Percentiles rank a stretch among this genome's conserved stretches.
These are phyloP conservation scores for Phymorhynchus buccinoides DNA, from an alignment of 1,140 invertebrate genomes.

Conservation along the genomic window DNA sequence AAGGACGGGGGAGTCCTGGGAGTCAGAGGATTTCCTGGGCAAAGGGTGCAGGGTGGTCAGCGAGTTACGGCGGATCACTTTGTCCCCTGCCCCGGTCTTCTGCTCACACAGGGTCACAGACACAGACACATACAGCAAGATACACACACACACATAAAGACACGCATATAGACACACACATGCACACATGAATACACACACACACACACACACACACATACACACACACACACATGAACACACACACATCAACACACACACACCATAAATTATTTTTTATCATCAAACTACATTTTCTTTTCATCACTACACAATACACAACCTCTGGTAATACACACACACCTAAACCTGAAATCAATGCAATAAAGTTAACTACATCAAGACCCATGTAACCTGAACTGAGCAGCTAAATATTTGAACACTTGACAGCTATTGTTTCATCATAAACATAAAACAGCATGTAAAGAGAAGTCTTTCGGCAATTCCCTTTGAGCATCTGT, in stretches of 20 bases:
- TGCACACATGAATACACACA: not conserved
- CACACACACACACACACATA: not conserved
- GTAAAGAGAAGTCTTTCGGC: too few species aligned
- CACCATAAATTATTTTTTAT: too few species aligned
- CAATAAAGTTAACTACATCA: too few species aligned
- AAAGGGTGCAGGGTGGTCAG: conserved; percentile 71
- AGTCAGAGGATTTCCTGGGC: conserved; percentile 44
- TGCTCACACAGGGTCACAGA: conserved; percentile 41
- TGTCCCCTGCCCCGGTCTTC: conserved; percentile 67
- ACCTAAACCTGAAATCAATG: too few species aligned
- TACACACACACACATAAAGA: not conserved
- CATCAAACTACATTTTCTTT: too few species aligned
- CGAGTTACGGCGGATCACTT: conserved; percentile 69
- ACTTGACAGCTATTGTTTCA: too few species aligned
- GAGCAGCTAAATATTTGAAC: too few species aligned
- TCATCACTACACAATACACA: too few species aligned
- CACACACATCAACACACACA: not conserved
- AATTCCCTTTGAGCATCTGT: not conserved
- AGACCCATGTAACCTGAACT: too few species aligned
- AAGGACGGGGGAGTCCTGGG: conserved; percentile 46
- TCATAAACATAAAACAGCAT: too few species aligned
- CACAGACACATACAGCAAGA: not conserved
- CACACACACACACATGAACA: not conserved
- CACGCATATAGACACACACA: not conserved
- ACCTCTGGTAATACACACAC: too few species aligned